These are phyloP conservation scores for Nudaria mundana DNA, from an alignment of 2,888 invertebrate species.

Conservation along the genomic window DNA sequence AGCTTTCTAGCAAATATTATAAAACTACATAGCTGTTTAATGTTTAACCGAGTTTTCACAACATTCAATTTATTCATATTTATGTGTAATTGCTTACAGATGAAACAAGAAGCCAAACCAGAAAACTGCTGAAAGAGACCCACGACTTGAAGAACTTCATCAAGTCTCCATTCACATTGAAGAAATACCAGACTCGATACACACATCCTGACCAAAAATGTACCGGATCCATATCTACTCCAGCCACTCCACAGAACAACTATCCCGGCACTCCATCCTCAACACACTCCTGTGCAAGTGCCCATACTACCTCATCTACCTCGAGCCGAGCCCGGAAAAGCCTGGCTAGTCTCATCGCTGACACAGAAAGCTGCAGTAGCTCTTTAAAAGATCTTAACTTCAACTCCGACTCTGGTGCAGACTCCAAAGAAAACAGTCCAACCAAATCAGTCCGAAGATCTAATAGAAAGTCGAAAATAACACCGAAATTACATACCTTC, in stretches of 20 bases:
- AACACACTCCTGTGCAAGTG: slow-evolving; percentile 67
- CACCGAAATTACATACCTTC: slow-evolving; percentile 63
- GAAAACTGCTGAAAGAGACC: slow-evolving; percentile 54
- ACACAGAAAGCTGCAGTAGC: slow-evolving; percentile 76
- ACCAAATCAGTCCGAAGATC: slow-evolving; percentile 54
- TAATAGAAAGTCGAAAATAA: slow-evolving; percentile 47
- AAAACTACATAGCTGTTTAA: too few species aligned
- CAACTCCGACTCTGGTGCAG: slow-evolving; percentile 68
- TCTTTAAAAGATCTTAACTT: slow-evolving; percentile 75
- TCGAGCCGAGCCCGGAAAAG: slow-evolving; percentile 71
- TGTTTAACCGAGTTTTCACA: too few species aligned
- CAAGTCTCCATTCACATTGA: slow-evolving; percentile 73
- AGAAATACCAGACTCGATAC: slow-evolving; percentile 66
- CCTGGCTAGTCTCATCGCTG: slow-evolving; percentile 69
- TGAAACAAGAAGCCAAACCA: slow-evolving; percentile 57
- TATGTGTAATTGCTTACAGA: slow-evolving; percentile 41
- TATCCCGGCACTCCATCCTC: slow-evolving; percentile 72
- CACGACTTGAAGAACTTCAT: slow-evolving; percentile 70
- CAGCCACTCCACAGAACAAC: slow-evolving; percentile 65
- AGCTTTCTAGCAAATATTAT: too few species aligned
- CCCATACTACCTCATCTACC: slow-evolving; percentile 65
- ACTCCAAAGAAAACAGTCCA: slow-evolving; percentile 74
- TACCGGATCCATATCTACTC: slow-evolving; percentile 60
- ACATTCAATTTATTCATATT: too few species aligned
- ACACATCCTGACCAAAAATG: slow-evolving; percentile 54